These are phyloP conservation scores for Pantherophis alleghaniensis DNA, from an alignment of 2,797 vertebrate species.

Conservation along the genomic window DNA sequence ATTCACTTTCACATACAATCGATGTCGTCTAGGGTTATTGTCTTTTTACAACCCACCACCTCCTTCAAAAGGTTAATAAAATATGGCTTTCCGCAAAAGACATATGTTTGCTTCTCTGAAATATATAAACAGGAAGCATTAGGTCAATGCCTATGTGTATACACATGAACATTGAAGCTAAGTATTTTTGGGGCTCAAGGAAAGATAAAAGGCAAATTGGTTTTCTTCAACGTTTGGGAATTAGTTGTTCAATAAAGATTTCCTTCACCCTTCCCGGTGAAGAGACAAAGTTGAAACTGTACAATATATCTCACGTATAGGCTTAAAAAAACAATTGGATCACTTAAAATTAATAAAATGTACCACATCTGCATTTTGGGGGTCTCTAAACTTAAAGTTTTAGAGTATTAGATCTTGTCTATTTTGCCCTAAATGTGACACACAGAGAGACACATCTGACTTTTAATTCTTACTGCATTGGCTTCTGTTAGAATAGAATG, in stretches of 20 bases:
- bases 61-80: neutral
- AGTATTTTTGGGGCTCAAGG: neutral
- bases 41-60: neutral
- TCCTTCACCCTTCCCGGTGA: no score
- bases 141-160: neutral
- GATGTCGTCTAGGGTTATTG: neutral
- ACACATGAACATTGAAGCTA: neutral
- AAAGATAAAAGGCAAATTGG: neutral
- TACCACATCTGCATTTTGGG: neutral
- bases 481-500: neutral
- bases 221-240: neutral
- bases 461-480: neutral
- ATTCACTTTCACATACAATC: neutral
- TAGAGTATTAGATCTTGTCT: neutral
- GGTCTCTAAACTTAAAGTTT: neutral
- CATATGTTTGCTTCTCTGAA: neutral
- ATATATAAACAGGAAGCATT: neutral
- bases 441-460: neutral
- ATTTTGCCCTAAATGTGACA: neutral
- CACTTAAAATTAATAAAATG: neutral
- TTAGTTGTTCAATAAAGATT: neutral
- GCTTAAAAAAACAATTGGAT: neutral
- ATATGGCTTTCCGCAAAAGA: neutral
- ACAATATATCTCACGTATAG: neutral
- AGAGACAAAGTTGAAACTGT: neutral